Evolutionary conservation across 2,797 vertebrate genomes (phyloP).

Genomic region (Alosa sapidissima): DNA sequence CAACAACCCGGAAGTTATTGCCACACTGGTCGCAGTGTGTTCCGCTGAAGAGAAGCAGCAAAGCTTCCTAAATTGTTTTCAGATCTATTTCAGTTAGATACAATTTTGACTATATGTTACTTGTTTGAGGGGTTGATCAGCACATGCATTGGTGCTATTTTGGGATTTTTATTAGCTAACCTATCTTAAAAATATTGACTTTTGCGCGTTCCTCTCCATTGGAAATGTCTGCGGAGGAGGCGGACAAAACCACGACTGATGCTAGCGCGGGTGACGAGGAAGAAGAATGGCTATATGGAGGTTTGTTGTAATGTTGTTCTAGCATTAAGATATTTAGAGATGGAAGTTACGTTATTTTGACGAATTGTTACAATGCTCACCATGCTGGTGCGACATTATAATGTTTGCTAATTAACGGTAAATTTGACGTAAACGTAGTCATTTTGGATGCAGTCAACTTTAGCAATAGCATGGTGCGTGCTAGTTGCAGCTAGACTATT

Average conservation of each 20-base stretch:
- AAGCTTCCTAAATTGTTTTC: neutral
- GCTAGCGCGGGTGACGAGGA: conserved; percentile 87
- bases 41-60: neutral
- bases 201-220: neutral
- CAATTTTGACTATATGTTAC: neutral
- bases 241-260: conserved; percentile 83
- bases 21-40: neutral
- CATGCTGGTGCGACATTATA: neutral
- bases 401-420: no score
- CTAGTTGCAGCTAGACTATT: neutral
- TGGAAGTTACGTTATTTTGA: neutral
- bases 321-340: neutral
- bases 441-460: neutral
- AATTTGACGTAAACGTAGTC: neutral
- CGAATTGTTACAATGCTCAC: neutral
- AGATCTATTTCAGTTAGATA: neutral
- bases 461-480: neutral
- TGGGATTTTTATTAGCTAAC: neutral
- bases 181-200: neutral
- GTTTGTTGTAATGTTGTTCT: conserved; percentile 63
- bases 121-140: neutral
- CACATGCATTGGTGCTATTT: neutral
- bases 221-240: conserved; percentile 86
- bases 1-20: neutral
- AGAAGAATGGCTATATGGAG: conserved; percentile 98